Evolutionary conservation across 2,797 vertebrate species (phyloP).

Genomic region (Ispidina picta): DNA sequence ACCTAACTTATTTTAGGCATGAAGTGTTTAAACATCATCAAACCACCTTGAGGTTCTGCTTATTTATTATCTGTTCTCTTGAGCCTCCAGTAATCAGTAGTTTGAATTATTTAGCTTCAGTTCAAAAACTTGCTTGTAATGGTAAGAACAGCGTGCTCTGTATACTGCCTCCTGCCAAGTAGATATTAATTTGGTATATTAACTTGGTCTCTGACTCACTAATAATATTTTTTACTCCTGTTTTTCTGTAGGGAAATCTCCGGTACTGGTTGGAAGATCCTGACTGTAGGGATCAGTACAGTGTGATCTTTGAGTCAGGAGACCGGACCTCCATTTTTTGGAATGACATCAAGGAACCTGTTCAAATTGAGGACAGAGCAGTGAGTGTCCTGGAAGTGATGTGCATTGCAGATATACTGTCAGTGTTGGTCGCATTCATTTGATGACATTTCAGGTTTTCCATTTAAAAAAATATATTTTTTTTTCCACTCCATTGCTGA

Average conservation of each 20-base stretch:
- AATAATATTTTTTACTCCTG: background rate
- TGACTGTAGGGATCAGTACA: constrained; percentile 97
- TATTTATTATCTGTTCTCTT: background rate
- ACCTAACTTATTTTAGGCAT: background rate
- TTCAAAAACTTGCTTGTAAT: background rate
- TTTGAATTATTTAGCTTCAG: background rate
- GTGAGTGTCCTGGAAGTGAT: constrained; percentile 77
- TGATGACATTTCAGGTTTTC: background rate
- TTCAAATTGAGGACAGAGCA: constrained; percentile 92
- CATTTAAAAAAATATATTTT: background rate
- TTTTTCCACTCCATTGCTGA: background rate
- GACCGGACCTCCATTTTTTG: constrained; percentile 93
- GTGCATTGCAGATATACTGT: background rate
- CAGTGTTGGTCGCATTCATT: background rate
- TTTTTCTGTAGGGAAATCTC: constrained; percentile 87
- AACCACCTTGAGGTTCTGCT: background rate
- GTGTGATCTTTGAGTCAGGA: constrained; percentile 97
- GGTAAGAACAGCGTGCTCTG: background rate
- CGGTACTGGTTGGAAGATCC: constrained; percentile 97
- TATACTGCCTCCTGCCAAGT: background rate
- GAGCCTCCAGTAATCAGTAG: background rate
- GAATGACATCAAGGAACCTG: constrained; percentile 95
- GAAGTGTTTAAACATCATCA: background rate
- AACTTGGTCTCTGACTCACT: background rate
- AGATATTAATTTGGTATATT: background rate